Evolutionary conservation across 2,888 invertebrate genomes (phyloP).

Genomic region (Hemicrepidius hirtus): DNA sequence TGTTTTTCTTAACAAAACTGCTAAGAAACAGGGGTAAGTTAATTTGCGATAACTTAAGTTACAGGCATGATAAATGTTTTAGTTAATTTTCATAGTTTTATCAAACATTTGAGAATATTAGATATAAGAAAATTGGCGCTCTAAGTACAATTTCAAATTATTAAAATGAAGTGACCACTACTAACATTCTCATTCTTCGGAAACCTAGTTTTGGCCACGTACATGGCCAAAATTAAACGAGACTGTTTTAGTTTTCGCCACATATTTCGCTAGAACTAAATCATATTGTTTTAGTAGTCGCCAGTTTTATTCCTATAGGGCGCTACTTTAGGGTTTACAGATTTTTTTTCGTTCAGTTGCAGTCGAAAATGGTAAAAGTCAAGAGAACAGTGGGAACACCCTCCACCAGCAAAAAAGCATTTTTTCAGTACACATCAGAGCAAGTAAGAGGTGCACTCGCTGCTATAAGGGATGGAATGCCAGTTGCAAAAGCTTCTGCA

Average conservation of each 20-base stretch:
- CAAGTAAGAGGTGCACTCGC: background rate
- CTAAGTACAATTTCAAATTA: background rate
- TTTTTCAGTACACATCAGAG: background rate
- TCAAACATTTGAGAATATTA: background rate
- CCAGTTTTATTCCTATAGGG: no score
- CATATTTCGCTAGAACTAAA: no score
- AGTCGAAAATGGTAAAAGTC: background rate
- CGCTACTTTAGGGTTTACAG: no score
- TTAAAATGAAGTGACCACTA: conserved; percentile 17
- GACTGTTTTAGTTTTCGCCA: no score
- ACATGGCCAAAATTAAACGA: no score
- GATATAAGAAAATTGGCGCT: background rate
- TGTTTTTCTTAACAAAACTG: background rate
- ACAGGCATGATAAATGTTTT: conserved; percentile 6
- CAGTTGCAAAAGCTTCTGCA: conserved; percentile 32
- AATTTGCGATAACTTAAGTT: background rate
- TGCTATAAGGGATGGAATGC: conserved; percentile 22
- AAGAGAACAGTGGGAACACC: background rate
- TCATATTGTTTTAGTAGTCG: no score
- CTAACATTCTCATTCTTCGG: background rate
- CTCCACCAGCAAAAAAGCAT: background rate
- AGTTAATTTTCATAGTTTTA: background rate
- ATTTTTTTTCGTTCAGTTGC: background rate
- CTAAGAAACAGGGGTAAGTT: conserved; percentile 1
- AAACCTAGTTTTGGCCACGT: background rate